Evolutionary conservation across 2,888 invertebrate species (phyloP).

Genomic region (Cosmia pyralina): DNA sequence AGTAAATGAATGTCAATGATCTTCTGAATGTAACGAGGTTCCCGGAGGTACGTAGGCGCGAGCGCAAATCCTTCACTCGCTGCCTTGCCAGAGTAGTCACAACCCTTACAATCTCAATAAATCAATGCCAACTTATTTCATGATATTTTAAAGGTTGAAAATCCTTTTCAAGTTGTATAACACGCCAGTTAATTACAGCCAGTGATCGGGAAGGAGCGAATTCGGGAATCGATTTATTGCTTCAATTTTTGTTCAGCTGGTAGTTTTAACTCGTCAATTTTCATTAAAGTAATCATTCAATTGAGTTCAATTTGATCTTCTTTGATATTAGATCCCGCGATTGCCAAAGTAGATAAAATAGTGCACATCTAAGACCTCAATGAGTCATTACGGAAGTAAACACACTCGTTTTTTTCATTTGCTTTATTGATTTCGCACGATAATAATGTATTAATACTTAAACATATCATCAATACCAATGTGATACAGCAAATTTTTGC

Average conservation of each 20-base stretch:
- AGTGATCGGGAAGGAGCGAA: slow-evolving; percentile 23
- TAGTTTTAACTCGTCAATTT: slow-evolving; percentile 55
- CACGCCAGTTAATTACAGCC: slow-evolving; percentile 22
- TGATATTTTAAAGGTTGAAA: slow-evolving; percentile 3
- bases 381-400: slow-evolving; percentile 26
- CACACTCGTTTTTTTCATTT: slow-evolving; percentile 1
- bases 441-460: neutral
- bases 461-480: neutral
- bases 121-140: slow-evolving; percentile 12
- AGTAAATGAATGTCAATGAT: too few species aligned
- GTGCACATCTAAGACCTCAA: slow-evolving; percentile 29
- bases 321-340: slow-evolving; percentile 45
- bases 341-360: slow-evolving; percentile 56
- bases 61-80: too few species aligned
- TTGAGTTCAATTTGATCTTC: slow-evolving; percentile 62
- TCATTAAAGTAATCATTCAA: slow-evolving; percentile 61
- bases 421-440: slow-evolving; percentile 22
- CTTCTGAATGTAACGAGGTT: too few species aligned
- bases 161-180: slow-evolving; percentile 12
- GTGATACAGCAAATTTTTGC: neutral
- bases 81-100: too few species aligned
- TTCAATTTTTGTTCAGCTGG: slow-evolving; percentile 45
- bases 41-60: too few species aligned
- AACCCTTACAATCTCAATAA: too few species aligned
- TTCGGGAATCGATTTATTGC: slow-evolving; percentile 55